phyloP scores from a whole-genome alignment of 2,888 invertebrate genomes.

The Lysandra coridon region DNA sequence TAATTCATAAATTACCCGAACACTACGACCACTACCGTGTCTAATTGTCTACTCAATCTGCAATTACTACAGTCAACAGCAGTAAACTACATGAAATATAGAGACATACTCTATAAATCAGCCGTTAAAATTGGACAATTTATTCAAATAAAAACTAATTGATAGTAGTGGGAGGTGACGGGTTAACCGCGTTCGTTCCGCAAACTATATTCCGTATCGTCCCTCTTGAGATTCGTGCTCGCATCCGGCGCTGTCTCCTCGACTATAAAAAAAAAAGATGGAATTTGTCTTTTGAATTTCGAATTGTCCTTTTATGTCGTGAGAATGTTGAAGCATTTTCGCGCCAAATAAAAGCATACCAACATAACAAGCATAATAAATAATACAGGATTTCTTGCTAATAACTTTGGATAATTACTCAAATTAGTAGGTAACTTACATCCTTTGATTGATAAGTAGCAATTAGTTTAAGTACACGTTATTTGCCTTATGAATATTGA shows the following conservation, averaged over 20 bases:
- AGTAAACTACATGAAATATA: neutral
- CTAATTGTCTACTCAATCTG: neutral
- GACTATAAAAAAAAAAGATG: conserved; percentile 34
- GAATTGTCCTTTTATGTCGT: conserved; percentile 23
- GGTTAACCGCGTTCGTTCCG: conserved; percentile 60
- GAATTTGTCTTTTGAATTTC: conserved; percentile 34
- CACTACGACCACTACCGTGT: no score
- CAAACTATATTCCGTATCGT: conserved; percentile 55
- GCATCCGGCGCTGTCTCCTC: conserved; percentile 65
- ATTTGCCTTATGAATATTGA: neutral
- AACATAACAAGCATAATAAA: neutral
- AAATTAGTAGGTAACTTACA: neutral
- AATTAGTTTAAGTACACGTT: neutral
- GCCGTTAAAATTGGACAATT: neutral
- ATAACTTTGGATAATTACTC: neutral
- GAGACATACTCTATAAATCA: neutral
- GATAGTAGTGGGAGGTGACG: conserved; percentile 40
- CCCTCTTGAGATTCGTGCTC: conserved; percentile 59
- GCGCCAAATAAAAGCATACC: neutral
- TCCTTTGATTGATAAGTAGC: neutral
- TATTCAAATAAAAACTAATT: conserved; percentile 30
- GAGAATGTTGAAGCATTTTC: conserved; percentile 34
- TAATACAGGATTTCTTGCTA: conserved; percentile 10
- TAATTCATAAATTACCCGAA: no score
- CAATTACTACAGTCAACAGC: neutral